Evolutionary conservation across 1,140 invertebrate species (phyloP), one percentile per base, ranked within the genome.

Genomic region (Steinernema khuongi): DNA sequence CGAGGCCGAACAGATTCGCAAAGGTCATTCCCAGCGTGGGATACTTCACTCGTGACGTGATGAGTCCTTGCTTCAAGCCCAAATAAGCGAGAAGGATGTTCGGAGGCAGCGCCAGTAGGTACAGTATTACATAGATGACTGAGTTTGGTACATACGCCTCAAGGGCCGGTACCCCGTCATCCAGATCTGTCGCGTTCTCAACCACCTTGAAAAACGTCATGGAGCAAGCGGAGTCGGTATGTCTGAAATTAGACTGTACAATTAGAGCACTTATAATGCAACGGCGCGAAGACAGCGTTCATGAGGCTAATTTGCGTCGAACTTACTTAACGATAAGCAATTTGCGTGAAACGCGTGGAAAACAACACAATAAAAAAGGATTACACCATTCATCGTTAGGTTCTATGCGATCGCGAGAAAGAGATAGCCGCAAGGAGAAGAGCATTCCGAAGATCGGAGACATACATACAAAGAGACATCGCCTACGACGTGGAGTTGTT

Each of bases 161-260:
- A 2, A 81, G 31, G 4, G 77, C 77, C 31, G 68, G 26, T 18
- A 79, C 75, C 18, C 31, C 32, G 29, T 79, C 30, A 19, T 66
- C 60, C 4, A 76, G 33, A 1, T 41, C 22, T 7, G 66, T 44
- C 29, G 70, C 31, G 72, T 80, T 83, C 28, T 80, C 79, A 31
- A 80, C 79, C 36, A 67, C 75, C 78, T 80, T 80, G 69, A 80
- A 80, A 71, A 80, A 80, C 29, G 81, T 81, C 79, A 80, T 80
- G 33, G 50, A 60, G 26, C 4, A 22, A 7, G 11, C 7, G 50
- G 4, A n/a, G 50, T 14, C 11, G 22, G 11, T 26, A 22, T n/a
- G 26, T 60, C 50, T 60, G 50, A 60, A 60, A 60, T 60, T 7
- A 60, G 50, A 60, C 4, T 7, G 26, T 11, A 22, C 7, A 60